Evolutionary conservation across 1,140 invertebrate genomes (phyloP), one percentile per base, ranked within the genome.

Genomic region (Drosophila littoralis): DNA sequence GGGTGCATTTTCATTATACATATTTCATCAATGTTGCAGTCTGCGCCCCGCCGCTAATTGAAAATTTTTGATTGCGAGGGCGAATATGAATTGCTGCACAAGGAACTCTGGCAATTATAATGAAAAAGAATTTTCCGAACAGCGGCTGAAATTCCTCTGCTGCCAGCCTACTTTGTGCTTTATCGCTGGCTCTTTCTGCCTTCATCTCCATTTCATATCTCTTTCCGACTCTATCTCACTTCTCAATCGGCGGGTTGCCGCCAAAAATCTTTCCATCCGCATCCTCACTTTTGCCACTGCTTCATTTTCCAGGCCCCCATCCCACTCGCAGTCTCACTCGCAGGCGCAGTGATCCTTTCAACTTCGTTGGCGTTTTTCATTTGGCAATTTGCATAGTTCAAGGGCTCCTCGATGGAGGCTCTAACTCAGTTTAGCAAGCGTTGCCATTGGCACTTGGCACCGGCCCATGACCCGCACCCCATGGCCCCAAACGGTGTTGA

Each of bases 381-480:
- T 77, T 77, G 58, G 32, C 77, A 86, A 89, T 86, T 86, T 89
- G 76, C 83, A 89, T 86, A 86, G 83, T 86, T 86, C 83, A 86
- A 86, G 83, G 83, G 66, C 79, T 82, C 55, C 54, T 48, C 57
- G 40, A 54, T 65, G 46, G 38, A 33, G 75, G 59, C 4, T 28
- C 79, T 77, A 83, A 79, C 83, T 68, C 75, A 55, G 71, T 81
- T 85, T 82, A 57, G 38, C 46, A 33, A 60, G 22, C 67, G 35
- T 58, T 46, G 36, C 45, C 45, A 59, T 17, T 50, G 45, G 13
- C 38, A 42, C 32, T 57, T 57, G 63, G 38, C 58, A 54, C n/a
- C 51, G 43, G 22, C 15, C 35, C 22, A 22, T 22, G 22, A 22
- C 22, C 22, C 22, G 22, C 22, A 7, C 28, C 66, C 55, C 17